These are phyloP conservation scores for Lethocerus indicus DNA, from an alignment of 1,140 invertebrate genomes.

Conservation along the genomic window DNA sequence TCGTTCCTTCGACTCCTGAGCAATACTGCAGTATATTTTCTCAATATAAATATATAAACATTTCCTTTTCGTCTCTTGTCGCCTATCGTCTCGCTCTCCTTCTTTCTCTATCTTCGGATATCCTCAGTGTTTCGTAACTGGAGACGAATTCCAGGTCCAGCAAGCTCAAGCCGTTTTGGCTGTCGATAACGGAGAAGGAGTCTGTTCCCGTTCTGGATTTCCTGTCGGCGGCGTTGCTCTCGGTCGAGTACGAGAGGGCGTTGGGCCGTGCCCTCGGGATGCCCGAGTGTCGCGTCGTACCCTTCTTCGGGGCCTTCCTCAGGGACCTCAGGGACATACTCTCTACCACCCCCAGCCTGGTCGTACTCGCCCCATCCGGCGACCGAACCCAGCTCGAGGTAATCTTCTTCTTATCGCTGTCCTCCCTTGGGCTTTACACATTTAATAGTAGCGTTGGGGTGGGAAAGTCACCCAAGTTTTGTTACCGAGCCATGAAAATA, in stretches of 20 bases:
- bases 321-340: constrained; percentile 64
- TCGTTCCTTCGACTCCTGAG: not conserved
- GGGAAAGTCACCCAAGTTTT: too few species aligned
- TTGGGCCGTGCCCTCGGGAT: constrained; percentile 67
- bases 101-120: too few species aligned
- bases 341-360: constrained; percentile 41
- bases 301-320: constrained; percentile 85
- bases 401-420: not conserved
- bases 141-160: constrained; percentile 78
- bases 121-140: too few species aligned
- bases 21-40: not conserved
- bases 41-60: not conserved
- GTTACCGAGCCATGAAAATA: too few species aligned
- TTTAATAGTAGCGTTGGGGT: too few species aligned
- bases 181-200: constrained; percentile 61
- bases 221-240: constrained; percentile 58
- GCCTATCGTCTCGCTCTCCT: not conserved
- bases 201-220: constrained; percentile 63
- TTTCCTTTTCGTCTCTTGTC: not conserved
- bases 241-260: constrained; percentile 62
- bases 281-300: constrained; percentile 74
- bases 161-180: constrained; percentile 84
- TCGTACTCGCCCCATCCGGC: constrained; percentile 34
- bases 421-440: too few species aligned
- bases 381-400: constrained; percentile 21